A percentile compares a stretch with the other conserved stretches of the same genome.
phyloP scores from a whole-genome alignment of 2,113 vertebrate genomes.

The Notechis scutatus region DNA sequence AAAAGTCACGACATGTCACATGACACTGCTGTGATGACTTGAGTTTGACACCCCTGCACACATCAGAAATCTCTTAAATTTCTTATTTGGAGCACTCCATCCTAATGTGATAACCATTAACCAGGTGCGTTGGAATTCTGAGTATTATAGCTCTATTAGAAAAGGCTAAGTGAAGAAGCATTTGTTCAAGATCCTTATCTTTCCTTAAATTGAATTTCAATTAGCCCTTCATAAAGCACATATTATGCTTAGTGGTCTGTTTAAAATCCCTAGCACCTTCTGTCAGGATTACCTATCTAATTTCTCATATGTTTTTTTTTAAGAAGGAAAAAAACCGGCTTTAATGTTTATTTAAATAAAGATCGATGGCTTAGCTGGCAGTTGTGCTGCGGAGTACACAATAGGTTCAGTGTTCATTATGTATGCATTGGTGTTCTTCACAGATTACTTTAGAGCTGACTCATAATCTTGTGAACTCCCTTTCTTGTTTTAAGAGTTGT shows the following conservation, averaged over 20 bases:
- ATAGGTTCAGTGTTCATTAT: neutral
- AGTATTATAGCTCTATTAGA: neutral
- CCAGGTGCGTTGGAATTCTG: neutral
- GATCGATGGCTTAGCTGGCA: neutral
- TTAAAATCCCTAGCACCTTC: neutral
- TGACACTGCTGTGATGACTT: no score
- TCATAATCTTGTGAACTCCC: neutral
- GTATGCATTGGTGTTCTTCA: neutral
- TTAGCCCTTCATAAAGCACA: neutral
- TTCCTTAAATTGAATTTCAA: slow-evolving; percentile 7
- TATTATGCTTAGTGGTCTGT: slow-evolving; percentile 15
- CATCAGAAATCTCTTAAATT: neutral
- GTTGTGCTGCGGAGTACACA: neutral
- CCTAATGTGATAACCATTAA: neutral
- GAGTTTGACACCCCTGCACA: neutral
- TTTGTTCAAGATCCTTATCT: neutral
- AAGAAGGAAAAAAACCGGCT: neutral
- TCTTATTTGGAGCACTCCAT: neutral
- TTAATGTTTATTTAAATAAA: slow-evolving; percentile 6
- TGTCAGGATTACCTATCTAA: neutral
- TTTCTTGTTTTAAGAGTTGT: neutral
- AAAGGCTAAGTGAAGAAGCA: neutral
- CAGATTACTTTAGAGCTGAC: neutral
- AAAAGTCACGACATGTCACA: no score
- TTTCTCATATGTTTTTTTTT: neutral